Base-by-base conservation (phyloP, 2,797 vertebrate species). In the Falco naumanni region DNA sequence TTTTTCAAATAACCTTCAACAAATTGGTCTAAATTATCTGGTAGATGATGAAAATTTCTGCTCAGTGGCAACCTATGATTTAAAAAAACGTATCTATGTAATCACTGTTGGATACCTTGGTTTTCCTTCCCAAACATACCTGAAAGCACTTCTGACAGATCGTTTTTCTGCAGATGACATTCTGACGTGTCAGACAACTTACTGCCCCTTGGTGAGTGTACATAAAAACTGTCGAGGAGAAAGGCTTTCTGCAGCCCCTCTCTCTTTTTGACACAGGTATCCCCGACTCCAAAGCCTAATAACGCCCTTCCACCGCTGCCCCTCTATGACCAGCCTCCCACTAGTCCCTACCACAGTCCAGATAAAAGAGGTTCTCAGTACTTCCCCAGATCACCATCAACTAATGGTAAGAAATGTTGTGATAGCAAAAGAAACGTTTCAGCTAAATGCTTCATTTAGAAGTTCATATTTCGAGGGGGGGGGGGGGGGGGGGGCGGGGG, bases 321-420 rank as follows among this genome's bases (percentile, higher is more conserved):
- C 0, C 97, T 99, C 26, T 99, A 99, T 0, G 99, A 99, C 97
- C 99, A 99, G 97, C 99, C 99, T 81, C 99, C 99, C 69, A 97
- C 98, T 96, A 99, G 99, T 95, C 98, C 99, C 56, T 99, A 98
- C 96, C 98, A 98, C 94, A 99, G 99, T 91, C 99, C 99, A 0
- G 99, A 99, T 68, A 99, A 98, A 88, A 98, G 98, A 91, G 98
- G 98, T 11, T 98, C 98, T 12, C 98, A 98, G 79, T 98, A 98
- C 88, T 99, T 99, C 61, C 99, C 99, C 31, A 98, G 98, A 54
- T 99, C 99, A 26, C 99, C 99, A 0, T 99, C 99, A 7, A 96
- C 98, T 13, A 99, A 99, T 0, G 99, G 99, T 98, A 98, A 99
- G 97, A 50, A 25, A 69, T 39, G 12, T 34, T 16, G 4, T 22